These are phyloP conservation scores for Aphrocallistes beatrix DNA, from an alignment of 37 sponge, comb jelly and placozoan genomes.

Conservation along the genomic window DNA sequence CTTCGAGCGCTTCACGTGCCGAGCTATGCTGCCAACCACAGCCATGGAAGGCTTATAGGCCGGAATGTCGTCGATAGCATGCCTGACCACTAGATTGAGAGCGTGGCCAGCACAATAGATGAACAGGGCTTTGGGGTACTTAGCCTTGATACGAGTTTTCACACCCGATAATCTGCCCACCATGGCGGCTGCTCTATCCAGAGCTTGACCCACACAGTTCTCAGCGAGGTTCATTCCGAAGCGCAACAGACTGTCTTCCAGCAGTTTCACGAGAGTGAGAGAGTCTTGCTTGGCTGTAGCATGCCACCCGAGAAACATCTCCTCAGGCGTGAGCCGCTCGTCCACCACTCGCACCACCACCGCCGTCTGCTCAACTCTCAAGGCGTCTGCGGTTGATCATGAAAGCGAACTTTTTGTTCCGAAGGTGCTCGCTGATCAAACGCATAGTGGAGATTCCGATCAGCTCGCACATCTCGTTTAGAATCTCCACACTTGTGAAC, in stretches of 20 bases:
- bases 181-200: constrained; percentile 44
- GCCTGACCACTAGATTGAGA: background rate
- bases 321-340: background rate
- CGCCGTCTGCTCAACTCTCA: background rate
- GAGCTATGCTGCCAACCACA: background rate
- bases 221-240: background rate
- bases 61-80: background rate
- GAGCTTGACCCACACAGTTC: background rate
- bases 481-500: constrained; percentile 20
- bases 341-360: too few species aligned
- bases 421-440: constrained; percentile 19
- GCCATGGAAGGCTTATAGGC: background rate
- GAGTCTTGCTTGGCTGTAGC: background rate
- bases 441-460: constrained; percentile 19
- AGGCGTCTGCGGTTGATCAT: constrained; percentile 1
- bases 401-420: background rate
- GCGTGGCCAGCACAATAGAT: background rate
- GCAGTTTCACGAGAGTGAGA: constrained; percentile 14
- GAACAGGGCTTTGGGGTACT: constrained; percentile 32
- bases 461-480: constrained; percentile 19
- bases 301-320: constrained; percentile 8
- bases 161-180: constrained; percentile 29
- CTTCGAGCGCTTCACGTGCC: background rate
- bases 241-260: constrained; percentile 4
- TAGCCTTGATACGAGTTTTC: constrained; percentile 28